Evolutionary conservation across 2,797 vertebrate genomes (phyloP).

Genomic region (Tympanoctomys barrerae): DNA sequence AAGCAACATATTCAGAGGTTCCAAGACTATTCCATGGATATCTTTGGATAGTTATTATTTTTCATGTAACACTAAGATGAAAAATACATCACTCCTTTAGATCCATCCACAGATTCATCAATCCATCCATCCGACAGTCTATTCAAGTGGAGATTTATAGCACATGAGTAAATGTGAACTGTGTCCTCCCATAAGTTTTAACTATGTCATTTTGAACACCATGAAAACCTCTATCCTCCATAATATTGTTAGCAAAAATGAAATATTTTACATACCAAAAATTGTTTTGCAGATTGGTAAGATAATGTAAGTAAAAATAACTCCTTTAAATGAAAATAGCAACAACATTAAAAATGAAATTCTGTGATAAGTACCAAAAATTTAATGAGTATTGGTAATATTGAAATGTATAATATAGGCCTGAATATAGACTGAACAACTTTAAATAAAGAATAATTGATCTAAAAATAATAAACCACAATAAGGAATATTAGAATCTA

Average conservation of each 20-base stretch:
- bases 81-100: conserved; percentile 11
- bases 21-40: neutral
- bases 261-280: neutral
- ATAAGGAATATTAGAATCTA: neutral
- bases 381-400: conserved; percentile 26
- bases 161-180: neutral
- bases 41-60: conserved; percentile 6
- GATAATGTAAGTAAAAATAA: conserved; percentile 38
- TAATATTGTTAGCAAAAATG: neutral
- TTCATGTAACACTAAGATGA: neutral
- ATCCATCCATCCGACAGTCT: neutral
- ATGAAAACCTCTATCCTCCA: neutral
- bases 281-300: neutral
- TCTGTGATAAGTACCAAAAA: neutral
- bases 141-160: neutral
- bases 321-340: neutral
- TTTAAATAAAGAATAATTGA: conserved; percentile 26
- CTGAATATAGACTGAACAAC: neutral
- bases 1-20: neutral
- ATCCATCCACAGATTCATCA: neutral
- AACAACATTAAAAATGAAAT: neutral
- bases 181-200: neutral
- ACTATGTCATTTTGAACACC: neutral
- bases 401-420: neutral
- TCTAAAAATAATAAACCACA: conserved; percentile 41